These are phyloP conservation scores for Coenobita brevimanus DNA, from an alignment of 1,140 invertebrate species.

Conservation along the genomic window DNA sequence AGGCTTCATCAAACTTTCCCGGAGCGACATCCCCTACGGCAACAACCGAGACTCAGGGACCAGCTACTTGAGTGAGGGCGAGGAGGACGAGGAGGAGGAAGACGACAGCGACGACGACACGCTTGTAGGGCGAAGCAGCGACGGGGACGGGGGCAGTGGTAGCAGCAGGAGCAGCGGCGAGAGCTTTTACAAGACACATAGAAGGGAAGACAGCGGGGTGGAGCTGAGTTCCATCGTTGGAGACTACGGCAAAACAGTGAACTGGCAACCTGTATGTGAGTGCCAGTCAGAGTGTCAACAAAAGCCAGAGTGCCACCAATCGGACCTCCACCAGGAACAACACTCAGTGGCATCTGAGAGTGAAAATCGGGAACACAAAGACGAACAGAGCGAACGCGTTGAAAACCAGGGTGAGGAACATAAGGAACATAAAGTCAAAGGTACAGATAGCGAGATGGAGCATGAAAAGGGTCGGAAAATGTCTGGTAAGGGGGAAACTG, in stretches of 20 bases:
- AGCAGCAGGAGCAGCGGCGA: conserved; percentile 11
- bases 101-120: conserved; percentile 39
- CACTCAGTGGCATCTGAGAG: too few relatives aligned
- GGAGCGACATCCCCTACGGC: not conserved
- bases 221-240: not conserved
- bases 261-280: not conserved
- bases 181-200: conserved; percentile 32
- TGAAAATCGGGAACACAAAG: too few relatives aligned
- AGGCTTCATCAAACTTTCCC: not conserved
- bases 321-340: too few relatives aligned
- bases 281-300: too few relatives aligned
- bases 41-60: conserved; percentile 55
- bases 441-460: too few relatives aligned
- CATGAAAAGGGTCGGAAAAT: too few relatives aligned
- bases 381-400: too few relatives aligned
- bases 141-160: conserved; percentile 5
- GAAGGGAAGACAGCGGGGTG: conserved; percentile 43
- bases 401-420: not conserved
- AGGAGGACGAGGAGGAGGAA: not conserved
- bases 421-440: too few relatives aligned
- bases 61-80: conserved; percentile 36
- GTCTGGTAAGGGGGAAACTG: too few relatives aligned
- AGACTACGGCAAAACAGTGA: not conserved
- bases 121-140: conserved; percentile 19
- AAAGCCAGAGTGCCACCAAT: too few relatives aligned